These are phyloP conservation scores for Dipodomys spectabilis DNA, from an alignment of 2,113 vertebrate genomes.

Conservation along the genomic window DNA sequence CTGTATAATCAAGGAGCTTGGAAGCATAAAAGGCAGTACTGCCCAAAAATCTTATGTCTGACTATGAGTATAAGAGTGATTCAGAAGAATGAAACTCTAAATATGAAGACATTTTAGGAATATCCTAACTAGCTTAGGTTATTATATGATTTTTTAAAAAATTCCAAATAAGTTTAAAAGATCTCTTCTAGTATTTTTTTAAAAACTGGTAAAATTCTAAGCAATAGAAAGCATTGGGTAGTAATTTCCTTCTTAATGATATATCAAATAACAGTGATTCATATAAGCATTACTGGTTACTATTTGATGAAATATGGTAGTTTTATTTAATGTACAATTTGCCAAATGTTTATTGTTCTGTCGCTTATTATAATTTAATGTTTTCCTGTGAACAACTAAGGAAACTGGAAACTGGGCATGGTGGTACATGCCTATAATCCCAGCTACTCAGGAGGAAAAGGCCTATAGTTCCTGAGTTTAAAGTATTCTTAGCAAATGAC, in stretches of 20 bases:
- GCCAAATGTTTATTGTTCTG: not conserved
- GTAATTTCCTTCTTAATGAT: not conserved
- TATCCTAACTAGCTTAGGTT: not conserved
- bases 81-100: not conserved
- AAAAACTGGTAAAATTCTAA: constrained; percentile 4
- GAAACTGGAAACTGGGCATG: not conserved
- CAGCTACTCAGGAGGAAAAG: no score
- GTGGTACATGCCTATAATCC: no score
- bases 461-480: no score
- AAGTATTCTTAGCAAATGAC: no score
- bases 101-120: constrained; percentile 32
- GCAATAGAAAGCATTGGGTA: not conserved
- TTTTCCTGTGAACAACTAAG: constrained; percentile 26
- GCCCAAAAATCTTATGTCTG: not conserved
- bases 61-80: not conserved
- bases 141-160: not conserved
- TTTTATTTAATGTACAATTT: not conserved
- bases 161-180: not conserved
- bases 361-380: not conserved
- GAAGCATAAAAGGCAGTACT: not conserved
- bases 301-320: constrained; percentile 11
- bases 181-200: not conserved
- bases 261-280: constrained; percentile 11
- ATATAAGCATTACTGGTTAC: not conserved
- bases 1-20: not conserved